A percentile compares a stretch with the other conserved stretches of the same genome.
phyloP scores from a whole-genome alignment of 2,888 invertebrate genomes.

The Lamellibrachia satsuma region DNA sequence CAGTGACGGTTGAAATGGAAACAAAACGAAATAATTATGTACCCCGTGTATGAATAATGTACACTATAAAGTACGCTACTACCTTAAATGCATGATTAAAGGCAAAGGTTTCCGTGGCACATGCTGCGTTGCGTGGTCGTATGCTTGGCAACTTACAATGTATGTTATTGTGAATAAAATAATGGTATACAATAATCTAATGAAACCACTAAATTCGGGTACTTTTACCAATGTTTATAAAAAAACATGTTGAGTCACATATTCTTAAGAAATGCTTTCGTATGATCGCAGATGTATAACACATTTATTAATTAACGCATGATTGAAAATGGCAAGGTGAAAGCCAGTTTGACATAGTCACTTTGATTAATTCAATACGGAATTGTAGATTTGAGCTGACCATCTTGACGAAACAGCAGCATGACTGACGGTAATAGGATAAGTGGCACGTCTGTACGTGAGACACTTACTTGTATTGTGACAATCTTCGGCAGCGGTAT shows the following conservation, averaged over 20 bases:
- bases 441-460: not conserved
- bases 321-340: too few species aligned
- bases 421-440: not conserved
- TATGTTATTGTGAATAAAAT: too few species aligned
- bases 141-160: not conserved
- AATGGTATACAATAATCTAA: too few species aligned
- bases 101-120: not conserved
- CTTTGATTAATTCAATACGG: not conserved
- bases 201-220: too few species aligned
- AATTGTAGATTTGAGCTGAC: not conserved
- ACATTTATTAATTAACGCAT: too few species aligned
- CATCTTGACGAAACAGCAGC: not conserved
- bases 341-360: too few species aligned
- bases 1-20: not conserved
- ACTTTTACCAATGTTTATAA: too few species aligned
- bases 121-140: not conserved
- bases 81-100: not conserved
- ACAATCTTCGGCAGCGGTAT: slow-evolving; percentile 94
- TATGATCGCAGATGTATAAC: too few species aligned
- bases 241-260: too few species aligned
- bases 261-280: too few species aligned
- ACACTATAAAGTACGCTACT: not conserved
- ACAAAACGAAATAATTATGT: not conserved
- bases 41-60: not conserved
- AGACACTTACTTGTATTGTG: slow-evolving; percentile 83